Conservation (phyloP, 2,113 vertebrate genomes). For the Gavialis gangeticus region DNA sequence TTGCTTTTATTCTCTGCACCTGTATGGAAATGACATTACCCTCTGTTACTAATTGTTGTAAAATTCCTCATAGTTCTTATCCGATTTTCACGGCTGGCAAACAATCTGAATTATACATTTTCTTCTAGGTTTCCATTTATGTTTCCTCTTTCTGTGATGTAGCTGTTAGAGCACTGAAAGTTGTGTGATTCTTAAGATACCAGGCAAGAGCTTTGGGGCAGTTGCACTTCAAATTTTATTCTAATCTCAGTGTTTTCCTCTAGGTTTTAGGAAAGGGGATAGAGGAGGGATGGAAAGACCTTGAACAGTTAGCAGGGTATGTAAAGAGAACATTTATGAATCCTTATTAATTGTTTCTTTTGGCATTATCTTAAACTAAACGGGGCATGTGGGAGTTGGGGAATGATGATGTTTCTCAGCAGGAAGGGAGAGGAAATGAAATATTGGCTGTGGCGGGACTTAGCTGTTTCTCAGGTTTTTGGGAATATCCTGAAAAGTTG, state of each 20-base stretch:
- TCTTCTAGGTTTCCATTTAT: neutral
- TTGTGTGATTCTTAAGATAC: neutral
- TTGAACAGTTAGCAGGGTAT: neutral
- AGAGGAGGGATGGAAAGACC: neutral
- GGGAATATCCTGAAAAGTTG: neutral
- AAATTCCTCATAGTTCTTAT: neutral
- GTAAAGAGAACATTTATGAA: fast-evolving
- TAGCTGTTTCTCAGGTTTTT: neutral
- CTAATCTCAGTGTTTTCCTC: neutral
- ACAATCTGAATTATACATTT: neutral
- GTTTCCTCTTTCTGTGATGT: neutral
- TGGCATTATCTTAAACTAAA: neutral
- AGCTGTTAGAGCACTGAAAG: neutral
- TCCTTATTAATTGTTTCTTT: neutral
- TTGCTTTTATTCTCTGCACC: neutral
- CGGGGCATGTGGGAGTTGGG: neutral
- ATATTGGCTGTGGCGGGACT: no score
- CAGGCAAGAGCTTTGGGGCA: neutral
- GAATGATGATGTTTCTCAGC: neutral
- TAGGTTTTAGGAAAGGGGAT: neutral
- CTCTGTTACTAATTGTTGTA: neutral
- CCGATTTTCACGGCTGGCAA: neutral
- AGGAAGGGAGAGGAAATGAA: neutral
- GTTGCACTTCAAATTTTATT: neutral
- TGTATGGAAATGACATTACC: neutral